phyloP scores from a whole-genome alignment of 2,113 vertebrate genomes.

The Vimba vimba region DNA sequence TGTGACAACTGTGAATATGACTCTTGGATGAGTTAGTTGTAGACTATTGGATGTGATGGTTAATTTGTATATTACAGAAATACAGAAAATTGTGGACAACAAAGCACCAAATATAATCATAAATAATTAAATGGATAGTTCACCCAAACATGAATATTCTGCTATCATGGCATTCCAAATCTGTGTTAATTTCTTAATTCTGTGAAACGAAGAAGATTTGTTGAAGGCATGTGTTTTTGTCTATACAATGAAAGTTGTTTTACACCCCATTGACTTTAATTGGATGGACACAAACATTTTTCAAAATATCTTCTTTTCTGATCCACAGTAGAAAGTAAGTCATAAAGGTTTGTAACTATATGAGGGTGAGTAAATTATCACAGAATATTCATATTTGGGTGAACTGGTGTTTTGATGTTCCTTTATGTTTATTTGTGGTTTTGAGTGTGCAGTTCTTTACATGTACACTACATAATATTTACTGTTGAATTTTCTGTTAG shows the following conservation, averaged over 20 bases:
- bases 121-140: not conserved
- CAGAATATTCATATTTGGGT: not conserved
- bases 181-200: not conserved
- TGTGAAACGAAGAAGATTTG: not conserved
- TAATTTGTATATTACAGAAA: not conserved
- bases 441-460: not conserved
- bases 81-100: not conserved
- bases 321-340: not conserved
- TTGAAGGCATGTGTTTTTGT: not conserved
- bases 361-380: not conserved
- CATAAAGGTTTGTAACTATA: not conserved
- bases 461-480: too few relatives aligned
- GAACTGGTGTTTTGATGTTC: not conserved
- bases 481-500: too few relatives aligned
- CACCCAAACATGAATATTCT: not conserved
- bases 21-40: not conserved
- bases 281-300: not conserved
- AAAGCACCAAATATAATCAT: not conserved
- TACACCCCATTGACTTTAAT: not conserved
- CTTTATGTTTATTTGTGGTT: not conserved
- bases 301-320: not conserved
- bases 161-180: not conserved
- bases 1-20: not conserved
- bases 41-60: not conserved
- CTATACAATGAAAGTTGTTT: not conserved